Conservation (phyloP, 2,797 vertebrate genomes). For the Crocodylus rhombifer region DNA sequence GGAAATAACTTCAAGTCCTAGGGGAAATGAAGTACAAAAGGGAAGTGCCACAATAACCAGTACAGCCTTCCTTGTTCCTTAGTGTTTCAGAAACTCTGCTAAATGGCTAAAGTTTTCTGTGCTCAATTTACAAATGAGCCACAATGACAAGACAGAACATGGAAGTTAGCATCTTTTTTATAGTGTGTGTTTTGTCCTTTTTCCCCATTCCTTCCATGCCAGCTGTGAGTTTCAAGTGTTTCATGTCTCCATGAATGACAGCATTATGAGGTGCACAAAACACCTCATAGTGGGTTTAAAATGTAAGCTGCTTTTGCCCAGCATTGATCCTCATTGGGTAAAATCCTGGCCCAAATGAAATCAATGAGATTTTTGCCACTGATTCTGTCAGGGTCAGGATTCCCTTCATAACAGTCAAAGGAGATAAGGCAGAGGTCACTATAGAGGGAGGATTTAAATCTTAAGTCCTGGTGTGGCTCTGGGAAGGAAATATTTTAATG, state of each 20-base stretch:
- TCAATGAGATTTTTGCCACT: not conserved
- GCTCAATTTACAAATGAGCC: not conserved
- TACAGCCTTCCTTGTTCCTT: conserved; percentile 5
- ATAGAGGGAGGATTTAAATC: not conserved
- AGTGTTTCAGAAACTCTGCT: not conserved
- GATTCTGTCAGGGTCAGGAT: not conserved
- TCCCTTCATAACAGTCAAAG: not conserved
- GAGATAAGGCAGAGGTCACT: accelerated
- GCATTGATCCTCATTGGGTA: accelerated
- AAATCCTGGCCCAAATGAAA: not conserved
- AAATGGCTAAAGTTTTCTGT: conserved; percentile 29
- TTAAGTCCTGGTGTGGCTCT: not conserved
- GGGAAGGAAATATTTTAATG: not conserved
- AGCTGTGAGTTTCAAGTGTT: not conserved
- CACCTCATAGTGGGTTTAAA: not conserved
- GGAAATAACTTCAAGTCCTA: conserved; percentile 60
- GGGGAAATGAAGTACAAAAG: conserved; percentile 54
- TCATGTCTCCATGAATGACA: not conserved
- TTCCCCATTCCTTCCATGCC: not conserved
- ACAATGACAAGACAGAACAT: not conserved
- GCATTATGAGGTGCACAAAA: not conserved
- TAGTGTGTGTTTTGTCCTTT: not conserved
- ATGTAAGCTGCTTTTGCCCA: not conserved
- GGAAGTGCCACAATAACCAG: conserved; percentile 45
- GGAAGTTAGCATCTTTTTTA: not conserved